Base-by-base conservation (phyloP, 2,113 vertebrate species). In the Misgurnus mizolepis region DNA sequence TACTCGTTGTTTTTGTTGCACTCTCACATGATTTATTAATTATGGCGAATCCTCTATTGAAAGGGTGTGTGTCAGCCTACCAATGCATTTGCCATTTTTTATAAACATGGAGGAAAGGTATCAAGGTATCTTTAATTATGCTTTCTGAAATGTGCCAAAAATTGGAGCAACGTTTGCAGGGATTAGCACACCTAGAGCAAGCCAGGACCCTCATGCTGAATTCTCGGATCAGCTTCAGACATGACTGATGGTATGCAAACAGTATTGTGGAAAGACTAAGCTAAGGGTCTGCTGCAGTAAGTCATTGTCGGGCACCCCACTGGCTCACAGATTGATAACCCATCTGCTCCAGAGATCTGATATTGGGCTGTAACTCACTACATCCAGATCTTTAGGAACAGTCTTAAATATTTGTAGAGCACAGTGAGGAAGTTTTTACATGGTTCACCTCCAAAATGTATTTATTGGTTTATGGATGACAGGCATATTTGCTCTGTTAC, bases 171-270 rank as follows among this genome's bases (percentile, higher is more conserved):
- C 67, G 58, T 76, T 78, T 62, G 56, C 67, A 79, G 68, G 78
- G 78, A 84, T 83, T 79, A 85, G 55, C 80, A 53, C 11, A 49
- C 75, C 56, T 10, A 3, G 62, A 14, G n/a, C 66, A 74, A 76
- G 73, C 62, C 47, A 75, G 34, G 9, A 66, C 47, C 75, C 69
- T 15, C 78, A 39, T 49, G 67, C 68, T n/a, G 80, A 76, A 66
- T 71, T 76, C 41, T 80, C 69, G 78, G 60, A 81, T 71, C 17
- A 17, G 64, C 76, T 64, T 84, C 76, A 83, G 45, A 68, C 68
- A 7, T 40, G 53, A 18, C 67, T 74, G 60, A 14, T 3, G 53
- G 50, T 27, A 64, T 64, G 78, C 40, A 40, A 6, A 56, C 69
- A 40, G 60, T 56, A 47, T 74, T 81, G 61, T 69, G 39, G 50